Conservation (phyloP, 1,140 invertebrate species). For the Drosophila bifasciata region DNA sequence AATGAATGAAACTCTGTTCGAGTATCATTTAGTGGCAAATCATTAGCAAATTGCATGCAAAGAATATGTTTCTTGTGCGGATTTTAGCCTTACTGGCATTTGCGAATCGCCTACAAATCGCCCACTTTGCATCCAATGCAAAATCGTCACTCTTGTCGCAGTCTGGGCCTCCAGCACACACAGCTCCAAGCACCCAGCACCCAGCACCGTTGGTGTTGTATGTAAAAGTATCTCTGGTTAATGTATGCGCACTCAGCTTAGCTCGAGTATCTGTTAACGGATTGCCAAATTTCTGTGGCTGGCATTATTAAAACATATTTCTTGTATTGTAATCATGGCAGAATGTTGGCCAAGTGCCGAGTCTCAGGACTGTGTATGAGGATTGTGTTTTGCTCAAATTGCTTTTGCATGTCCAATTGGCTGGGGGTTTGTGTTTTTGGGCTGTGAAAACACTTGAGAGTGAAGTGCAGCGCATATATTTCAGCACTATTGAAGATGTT, state of each 20-base stretch:
- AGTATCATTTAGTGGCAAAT: conserved; percentile 34
- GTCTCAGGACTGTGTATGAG: not conserved
- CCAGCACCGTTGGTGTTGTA: conserved; percentile 3
- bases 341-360: conserved; percentile 38
- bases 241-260: conserved; percentile 40
- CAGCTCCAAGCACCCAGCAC: no score
- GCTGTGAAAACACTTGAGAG: no score
- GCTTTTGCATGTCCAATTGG: conserved; percentile 23
- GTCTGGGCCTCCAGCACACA: no score
- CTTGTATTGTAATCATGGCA: conserved; percentile 59
- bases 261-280: conserved; percentile 54
- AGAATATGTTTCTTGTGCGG: conserved; percentile 15
- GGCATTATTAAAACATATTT: conserved; percentile 64
- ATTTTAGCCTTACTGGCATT: conserved; percentile 42
- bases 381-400: conserved; percentile 48
- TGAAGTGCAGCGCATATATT: no score
- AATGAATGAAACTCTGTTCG: conserved; percentile 11
- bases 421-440: no score
- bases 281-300: conserved; percentile 63
- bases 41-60: conserved; percentile 40
- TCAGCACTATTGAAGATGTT: no score
- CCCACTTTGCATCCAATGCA: conserved; percentile 37
- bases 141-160: conserved; percentile 11
- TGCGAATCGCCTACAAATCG: conserved; percentile 36
- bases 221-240: conserved; percentile 19